Base-by-base conservation (phyloP, 2,888 invertebrate genomes). In the Chloroclystis v-ata region DNA sequence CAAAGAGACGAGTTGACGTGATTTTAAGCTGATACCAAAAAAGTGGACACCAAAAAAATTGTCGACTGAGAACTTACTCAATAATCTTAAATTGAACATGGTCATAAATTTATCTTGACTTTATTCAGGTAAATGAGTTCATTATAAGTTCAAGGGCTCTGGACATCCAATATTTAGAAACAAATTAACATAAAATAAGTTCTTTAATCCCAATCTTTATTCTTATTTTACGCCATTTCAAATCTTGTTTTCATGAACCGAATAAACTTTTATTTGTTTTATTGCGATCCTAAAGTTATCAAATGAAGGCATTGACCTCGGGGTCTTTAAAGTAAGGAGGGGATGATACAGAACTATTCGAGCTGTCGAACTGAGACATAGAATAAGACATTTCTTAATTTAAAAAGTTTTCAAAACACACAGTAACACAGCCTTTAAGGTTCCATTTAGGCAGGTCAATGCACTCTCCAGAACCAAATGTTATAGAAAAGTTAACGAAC, bases 271-370 rank as follows among this genome's bases (percentile, higher is more conserved):
- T 16, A 35, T 33, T 20, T 33, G 10, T 20, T 35, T 20, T 24
- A 24, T 24, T 24, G 7, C 26, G 28, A 32, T 47, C 16, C 12
- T 37, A 33, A 28, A 20, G 5, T 2, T 20, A 24, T 49, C 30
- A 45, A 47, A 53, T 47, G 28, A 3, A 47, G 45, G 62, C 51
- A 26, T 52, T 52, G 38, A 52, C 41, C 43, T 35, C 20, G 10
- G 10, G 35, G 16, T n/a, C 9, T 10, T 9, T 30, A 29, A 12
- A 32, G 13, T n/a, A 32, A n/a, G 5, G 16, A 12, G 28, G 44
- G 41, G 53, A 52, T 52, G 59, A 63, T 65, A 63, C n/a, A 60
- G 61, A 65, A 58, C 57, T 60, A 63, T 44, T 37, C 16, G 28
- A 25, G 56, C 52, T 43, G 28, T 55, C 54, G 38, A 43, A 59